Conservation (phyloP, 2,888 invertebrate genomes). For the Invenusta paracnida region DNA sequence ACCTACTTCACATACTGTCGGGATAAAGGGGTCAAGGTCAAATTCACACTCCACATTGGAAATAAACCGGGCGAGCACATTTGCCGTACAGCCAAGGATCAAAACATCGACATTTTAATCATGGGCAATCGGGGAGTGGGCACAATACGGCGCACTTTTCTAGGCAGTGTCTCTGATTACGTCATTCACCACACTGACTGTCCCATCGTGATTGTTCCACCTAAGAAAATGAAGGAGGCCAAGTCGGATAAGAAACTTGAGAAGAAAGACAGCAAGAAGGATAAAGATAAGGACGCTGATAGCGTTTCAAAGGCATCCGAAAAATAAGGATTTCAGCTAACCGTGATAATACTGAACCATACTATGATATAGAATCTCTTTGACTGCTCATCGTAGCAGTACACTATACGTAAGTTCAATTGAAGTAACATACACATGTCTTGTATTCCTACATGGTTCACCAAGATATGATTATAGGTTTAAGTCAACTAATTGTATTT, state of each 20-base stretch:
- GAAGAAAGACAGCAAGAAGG: not conserved
- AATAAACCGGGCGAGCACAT: slow-evolving; percentile 38
- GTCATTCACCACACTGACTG: slow-evolving; percentile 28
- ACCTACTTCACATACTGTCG: slow-evolving; percentile 25
- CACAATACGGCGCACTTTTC: slow-evolving; percentile 36
- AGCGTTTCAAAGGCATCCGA: too few species aligned
- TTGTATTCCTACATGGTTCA: too few species aligned
- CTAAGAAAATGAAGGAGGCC: slow-evolving; percentile 45
- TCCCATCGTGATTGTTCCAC: slow-evolving; percentile 47
- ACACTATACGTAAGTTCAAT: too few species aligned
- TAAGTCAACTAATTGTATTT: too few species aligned
- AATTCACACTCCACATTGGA: slow-evolving; percentile 37
- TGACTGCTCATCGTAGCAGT: too few species aligned
- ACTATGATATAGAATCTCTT: too few species aligned
- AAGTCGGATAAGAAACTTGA: not conserved
- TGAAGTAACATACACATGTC: too few species aligned
- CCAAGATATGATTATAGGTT: too few species aligned
- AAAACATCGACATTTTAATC: slow-evolving; percentile 31
- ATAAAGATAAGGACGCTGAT: not conserved
- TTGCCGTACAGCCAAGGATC: slow-evolving; percentile 33
- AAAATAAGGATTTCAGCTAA: too few species aligned
- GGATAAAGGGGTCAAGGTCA: slow-evolving; percentile 34
- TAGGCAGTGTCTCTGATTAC: slow-evolving; percentile 40
- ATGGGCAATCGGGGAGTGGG: slow-evolving; percentile 38
- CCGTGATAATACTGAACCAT: too few species aligned